Conservation (phyloP, 1,140 invertebrate species). For the Psix sp. region DNA sequence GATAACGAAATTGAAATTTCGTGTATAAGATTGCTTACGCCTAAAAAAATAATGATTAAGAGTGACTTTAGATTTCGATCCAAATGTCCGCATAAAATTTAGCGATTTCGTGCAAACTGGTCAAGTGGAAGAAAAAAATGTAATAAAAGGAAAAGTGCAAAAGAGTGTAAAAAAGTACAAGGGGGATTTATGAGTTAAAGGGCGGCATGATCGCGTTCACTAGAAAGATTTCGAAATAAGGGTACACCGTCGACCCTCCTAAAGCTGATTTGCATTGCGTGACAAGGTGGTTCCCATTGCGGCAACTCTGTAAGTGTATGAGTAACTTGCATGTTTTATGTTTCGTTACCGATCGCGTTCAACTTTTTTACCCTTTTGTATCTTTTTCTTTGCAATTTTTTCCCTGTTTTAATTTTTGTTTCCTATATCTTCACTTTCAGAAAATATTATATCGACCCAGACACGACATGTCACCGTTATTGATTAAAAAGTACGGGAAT, state of each 20-base stretch:
- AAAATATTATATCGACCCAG: conserved; percentile 21
- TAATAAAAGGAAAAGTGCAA: conserved; percentile 41
- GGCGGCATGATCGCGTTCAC: conserved; percentile 49
- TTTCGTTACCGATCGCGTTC: conserved; percentile 41
- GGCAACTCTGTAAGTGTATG: conserved; percentile 63
- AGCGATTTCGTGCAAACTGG: conserved; percentile 50
- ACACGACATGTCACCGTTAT: conserved; percentile 59
- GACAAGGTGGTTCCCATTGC: conserved; percentile 64
- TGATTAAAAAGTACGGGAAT: conserved; percentile 57
- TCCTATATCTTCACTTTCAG: conserved; percentile 12
- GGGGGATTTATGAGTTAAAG: conserved; percentile 56
- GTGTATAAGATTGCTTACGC: conserved; percentile 32
- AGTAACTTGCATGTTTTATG: conserved; percentile 67
- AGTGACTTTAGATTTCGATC: conserved; percentile 54
- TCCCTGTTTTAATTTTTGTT: conserved; percentile 35
- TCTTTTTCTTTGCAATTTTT: background rate
- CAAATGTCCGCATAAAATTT: conserved; percentile 49
- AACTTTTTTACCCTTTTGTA: conserved; percentile 13
- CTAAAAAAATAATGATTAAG: conserved; percentile 41
- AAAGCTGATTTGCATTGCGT: conserved; percentile 71
- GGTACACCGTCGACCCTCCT: background rate
- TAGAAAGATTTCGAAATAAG: conserved; percentile 40
- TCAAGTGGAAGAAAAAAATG: conserved; percentile 51
- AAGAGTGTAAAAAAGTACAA: conserved; percentile 18
- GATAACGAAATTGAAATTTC: too few species aligned